A percentile compares a stretch with the other conserved stretches of the same genome.
Evolutionary conservation across 2,113 vertebrate genomes (phyloP).

Genomic region (Nipponia nippon): DNA sequence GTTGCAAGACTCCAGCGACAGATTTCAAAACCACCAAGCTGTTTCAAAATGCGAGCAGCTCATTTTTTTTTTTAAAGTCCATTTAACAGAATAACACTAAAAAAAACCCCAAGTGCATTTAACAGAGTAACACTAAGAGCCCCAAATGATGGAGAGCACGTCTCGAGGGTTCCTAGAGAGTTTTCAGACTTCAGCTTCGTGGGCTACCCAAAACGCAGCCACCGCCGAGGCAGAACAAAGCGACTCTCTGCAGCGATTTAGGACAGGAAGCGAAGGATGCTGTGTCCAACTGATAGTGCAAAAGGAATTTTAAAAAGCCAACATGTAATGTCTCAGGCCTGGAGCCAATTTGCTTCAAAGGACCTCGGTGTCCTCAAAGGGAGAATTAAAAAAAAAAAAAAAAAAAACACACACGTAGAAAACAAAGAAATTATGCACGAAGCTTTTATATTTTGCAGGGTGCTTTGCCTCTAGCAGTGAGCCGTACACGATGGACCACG

Average conservation of each 20-base stretch:
- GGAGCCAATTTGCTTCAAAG: slow-evolving; percentile 25
- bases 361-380: background rate
- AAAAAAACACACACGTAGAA: background rate
- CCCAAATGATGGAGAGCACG: accelerated
- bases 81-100: background rate
- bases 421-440: background rate
- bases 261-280: slow-evolving; percentile 7
- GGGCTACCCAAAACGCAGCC: background rate
- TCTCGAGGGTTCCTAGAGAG: background rate
- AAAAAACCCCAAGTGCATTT: accelerated
- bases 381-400: background rate
- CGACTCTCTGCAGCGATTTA: background rate
- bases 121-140: accelerated
- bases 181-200: background rate
- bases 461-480: background rate
- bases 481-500: accelerated
- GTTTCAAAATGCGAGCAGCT: background rate
- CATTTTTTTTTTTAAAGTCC: accelerated
- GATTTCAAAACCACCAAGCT: background rate
- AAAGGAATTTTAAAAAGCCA: slow-evolving; percentile 12
- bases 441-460: background rate
- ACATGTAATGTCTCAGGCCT: background rate
- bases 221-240: background rate
- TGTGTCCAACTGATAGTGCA: slow-evolving; percentile 17
- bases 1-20: background rate